Percentiles rank a stretch among this genome's conserved stretches.
These are phyloP conservation scores for Stomorhina lunata DNA, from an alignment of 2,888 invertebrate genomes.

Conservation along the genomic window DNA sequence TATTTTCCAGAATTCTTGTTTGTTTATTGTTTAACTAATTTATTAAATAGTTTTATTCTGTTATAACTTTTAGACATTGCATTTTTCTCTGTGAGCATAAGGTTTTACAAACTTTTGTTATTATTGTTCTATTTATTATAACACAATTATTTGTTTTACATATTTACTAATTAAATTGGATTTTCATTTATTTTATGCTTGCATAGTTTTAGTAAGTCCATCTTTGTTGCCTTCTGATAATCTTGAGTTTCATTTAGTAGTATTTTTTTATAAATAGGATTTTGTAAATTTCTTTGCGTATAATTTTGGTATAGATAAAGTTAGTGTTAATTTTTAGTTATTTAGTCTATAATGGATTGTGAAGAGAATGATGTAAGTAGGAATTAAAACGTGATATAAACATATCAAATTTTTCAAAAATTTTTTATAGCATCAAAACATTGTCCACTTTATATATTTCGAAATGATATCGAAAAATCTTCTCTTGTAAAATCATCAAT, in stretches of 20 bases:
- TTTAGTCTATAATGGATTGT: no score
- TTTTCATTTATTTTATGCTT: not conserved
- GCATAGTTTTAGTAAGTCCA: not conserved
- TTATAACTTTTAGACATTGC: conserved; percentile 48
- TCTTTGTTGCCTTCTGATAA: not conserved
- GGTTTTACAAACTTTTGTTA: conserved; percentile 38
- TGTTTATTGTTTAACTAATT: no score
- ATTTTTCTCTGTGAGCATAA: conserved; percentile 55
- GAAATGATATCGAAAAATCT: no score
- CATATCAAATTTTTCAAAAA: no score
- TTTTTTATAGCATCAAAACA: no score
- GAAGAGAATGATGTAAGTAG: no score
- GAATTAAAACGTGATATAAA: no score
- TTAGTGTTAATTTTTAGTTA: not conserved
- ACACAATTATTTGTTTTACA: no score
- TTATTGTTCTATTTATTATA: not conserved
- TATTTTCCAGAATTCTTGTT: no score
- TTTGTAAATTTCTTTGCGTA: not conserved
- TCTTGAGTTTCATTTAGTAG: not conserved
- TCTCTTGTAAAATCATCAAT: no score
- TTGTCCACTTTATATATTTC: no score
- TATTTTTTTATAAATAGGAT: not conserved
- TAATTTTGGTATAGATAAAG: not conserved
- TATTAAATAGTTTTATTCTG: not conserved
- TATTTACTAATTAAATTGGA: not conserved